Base-by-base conservation (phyloP, 2,888 invertebrate genomes). In the Trilocha varians region DNA sequence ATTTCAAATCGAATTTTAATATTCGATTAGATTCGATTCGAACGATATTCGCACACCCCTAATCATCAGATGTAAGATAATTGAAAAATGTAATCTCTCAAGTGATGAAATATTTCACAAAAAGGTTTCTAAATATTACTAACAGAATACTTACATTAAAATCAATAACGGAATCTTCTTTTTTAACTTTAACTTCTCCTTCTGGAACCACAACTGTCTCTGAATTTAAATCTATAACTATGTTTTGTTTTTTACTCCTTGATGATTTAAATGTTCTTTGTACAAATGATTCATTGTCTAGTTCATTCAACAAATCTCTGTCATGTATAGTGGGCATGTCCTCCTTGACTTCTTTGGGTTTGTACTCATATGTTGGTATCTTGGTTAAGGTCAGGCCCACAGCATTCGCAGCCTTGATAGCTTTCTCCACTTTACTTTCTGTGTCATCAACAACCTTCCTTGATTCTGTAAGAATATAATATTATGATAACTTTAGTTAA, bases 151-250 rank as follows among this genome's bases (percentile, higher is more conserved):
- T 88, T 78, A 91, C 91, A 74, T 88, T 88, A 59, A 90, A 88
- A 72, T 91, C 88, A 57, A 91, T 90, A 50, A 91, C 87, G 39
- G 88, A 87, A 52, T 91, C 90, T 55, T 82, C 87, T 57, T 87
- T 87, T 3, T 70, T 57, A 3, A 62, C 60, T 42, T 87, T 77
- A 3, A 79, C 72, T 39, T 87, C 86, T 1, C 88, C 64, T 44
- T 88, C 84, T 16, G 92, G 90, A 11, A 93, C 78, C 52, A 88
- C 90, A 38, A 93, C 90, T 15, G 91, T 93, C 55, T 93, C 90
- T 1, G 90, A 87, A 52, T 89, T 88, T 41, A 93, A 86, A 62
- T 93, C 92, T 47, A 93, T 93, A 1, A 92, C 89, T 52, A 93
- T 92, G 62, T 89, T 91, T 52, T 90, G 89, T 3, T 89, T 91